phyloP scores from a whole-genome alignment of 2,888 invertebrate species.

The Macaria notata region DNA sequence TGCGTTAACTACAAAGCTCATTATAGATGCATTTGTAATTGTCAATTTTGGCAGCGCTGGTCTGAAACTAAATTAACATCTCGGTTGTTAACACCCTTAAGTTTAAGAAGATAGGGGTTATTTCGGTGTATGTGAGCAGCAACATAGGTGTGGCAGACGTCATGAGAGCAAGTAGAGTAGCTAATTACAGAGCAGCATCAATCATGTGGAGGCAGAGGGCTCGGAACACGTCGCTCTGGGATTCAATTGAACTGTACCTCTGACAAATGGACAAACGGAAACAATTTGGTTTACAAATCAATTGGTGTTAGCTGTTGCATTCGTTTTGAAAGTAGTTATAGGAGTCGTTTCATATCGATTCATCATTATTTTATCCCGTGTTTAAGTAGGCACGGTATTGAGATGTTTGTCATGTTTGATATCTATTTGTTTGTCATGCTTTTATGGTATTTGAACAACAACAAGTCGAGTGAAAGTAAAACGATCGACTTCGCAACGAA shows the following conservation, averaged over 20 bases:
- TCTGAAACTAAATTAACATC: conserved; percentile 36
- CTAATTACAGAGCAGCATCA: conserved; percentile 72
- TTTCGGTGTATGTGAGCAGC: conserved; percentile 40
- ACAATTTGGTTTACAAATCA: conserved; percentile 26
- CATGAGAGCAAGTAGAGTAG: conserved; percentile 53
- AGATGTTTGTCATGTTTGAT: no score
- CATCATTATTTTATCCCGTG: no score
- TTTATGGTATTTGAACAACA: no score
- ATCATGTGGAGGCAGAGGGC: conserved; percentile 50
- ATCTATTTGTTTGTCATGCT: no score
- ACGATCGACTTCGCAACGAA: no score
- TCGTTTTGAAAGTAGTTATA: background rate
- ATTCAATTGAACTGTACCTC: conserved; percentile 33
- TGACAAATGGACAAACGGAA: conserved; percentile 28
- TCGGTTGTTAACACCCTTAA: conserved; percentile 43
- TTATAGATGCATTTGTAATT: conserved; percentile 76
- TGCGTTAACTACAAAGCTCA: conserved; percentile 66
- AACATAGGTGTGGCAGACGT: conserved; percentile 41
- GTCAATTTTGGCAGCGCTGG: conserved; percentile 64
- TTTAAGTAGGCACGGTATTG: no score
- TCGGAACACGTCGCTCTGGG: conserved; percentile 28
- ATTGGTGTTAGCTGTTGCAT: conserved; percentile 14
- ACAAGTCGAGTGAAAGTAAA: no score
- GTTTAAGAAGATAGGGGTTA: conserved; percentile 43
- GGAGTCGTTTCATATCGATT: no score